These are phyloP conservation scores for Nemotelus nigrinus DNA, from an alignment of 2,888 invertebrate species.

Conservation along the genomic window DNA sequence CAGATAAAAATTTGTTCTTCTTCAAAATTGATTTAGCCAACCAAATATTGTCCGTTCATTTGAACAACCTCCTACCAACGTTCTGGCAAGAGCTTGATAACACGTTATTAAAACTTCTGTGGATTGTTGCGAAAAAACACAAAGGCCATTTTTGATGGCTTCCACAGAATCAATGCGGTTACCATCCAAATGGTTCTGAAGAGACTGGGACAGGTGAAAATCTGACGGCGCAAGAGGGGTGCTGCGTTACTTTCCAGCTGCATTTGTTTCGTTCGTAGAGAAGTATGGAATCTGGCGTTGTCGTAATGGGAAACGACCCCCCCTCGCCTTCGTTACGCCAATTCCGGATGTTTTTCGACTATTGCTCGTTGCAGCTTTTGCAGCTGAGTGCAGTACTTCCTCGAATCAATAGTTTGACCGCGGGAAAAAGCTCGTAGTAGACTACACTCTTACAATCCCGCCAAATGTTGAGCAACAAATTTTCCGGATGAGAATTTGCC, in stretches of 20 bases:
- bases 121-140: too few relatives aligned
- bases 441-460: not conserved
- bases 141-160: too few relatives aligned
- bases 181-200: not conserved
- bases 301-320: not conserved
- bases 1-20: not conserved
- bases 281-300: not conserved
- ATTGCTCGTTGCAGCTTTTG: not conserved
- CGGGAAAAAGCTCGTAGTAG: not conserved
- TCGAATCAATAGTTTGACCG: not conserved
- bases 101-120: too few relatives aligned
- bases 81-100: too few relatives aligned
- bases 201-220: not conserved
- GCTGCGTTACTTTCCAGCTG: not conserved
- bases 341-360: conserved; percentile 1
- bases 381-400: not conserved
- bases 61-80: not conserved
- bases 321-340: not conserved
- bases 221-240: not conserved
- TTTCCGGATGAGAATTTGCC: not conserved
- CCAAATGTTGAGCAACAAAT: not conserved
- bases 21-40: not conserved
- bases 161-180: too few relatives aligned
- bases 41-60: not conserved
- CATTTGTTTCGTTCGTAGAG: not conserved